A percentile compares a stretch with the other conserved stretches of the same genome.
phyloP scores from a whole-genome alignment of 2,888 invertebrate genomes.

The Heliothis peltigera region DNA sequence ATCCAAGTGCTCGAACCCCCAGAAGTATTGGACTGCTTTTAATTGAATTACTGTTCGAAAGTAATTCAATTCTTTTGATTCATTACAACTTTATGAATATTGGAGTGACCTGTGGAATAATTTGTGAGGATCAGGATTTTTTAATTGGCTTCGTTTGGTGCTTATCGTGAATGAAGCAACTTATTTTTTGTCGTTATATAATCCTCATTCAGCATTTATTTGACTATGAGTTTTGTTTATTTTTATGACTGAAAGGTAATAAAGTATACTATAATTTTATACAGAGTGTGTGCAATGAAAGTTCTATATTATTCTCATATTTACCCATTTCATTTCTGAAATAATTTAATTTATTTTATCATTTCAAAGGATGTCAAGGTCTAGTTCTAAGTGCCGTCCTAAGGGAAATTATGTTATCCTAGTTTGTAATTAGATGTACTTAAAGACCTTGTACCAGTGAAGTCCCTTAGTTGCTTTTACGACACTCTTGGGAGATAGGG shows the following conservation, averaged over 20 bases:
- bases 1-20: slow-evolving; percentile 37
- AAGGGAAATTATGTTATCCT: slow-evolving; percentile 46
- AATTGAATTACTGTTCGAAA: slow-evolving; percentile 54
- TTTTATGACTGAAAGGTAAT: background rate
- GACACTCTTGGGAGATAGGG: slow-evolving; percentile 29
- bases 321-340: background rate
- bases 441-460: slow-evolving; percentile 17
- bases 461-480: slow-evolving; percentile 35
- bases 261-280: background rate
- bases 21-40: slow-evolving; percentile 47
- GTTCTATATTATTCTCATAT: no score
- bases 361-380: slow-evolving; percentile 6
- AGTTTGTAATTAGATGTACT: slow-evolving; percentile 47
- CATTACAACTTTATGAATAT: slow-evolving; percentile 49
- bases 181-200: background rate
- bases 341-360: background rate
- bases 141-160: background rate
- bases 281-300: no score
- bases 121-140: slow-evolving; percentile 23
- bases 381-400: slow-evolving; percentile 33
- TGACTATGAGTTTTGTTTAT: background rate
- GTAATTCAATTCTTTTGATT: slow-evolving; percentile 53
- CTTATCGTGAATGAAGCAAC: background rate
- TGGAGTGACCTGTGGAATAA: slow-evolving; percentile 24
- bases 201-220: background rate